Base-by-base conservation (phyloP, 1,140 invertebrate species). In the Aricia agestis region DNA sequence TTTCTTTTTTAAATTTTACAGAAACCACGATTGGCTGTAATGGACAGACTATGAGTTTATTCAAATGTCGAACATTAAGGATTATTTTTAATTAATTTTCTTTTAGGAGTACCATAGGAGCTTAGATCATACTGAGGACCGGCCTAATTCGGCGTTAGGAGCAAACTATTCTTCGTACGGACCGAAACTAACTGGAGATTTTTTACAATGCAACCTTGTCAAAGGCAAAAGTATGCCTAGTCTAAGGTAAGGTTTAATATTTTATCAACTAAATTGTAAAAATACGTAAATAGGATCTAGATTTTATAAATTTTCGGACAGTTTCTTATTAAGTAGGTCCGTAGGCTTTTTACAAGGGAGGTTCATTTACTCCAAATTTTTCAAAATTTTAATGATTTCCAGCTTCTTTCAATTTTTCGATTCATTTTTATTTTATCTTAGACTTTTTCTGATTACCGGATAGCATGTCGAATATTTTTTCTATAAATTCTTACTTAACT, bases 201-300 rank as follows among this genome's bases (percentile, higher is more conserved):
- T 90, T 41, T 80, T 92, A 11, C 86, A 94, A 1, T 95, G 94
- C 71, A 96, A 96, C 88, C 92, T 98, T 41, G 95, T 97, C 63
- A 97, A 98, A 93, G 97, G 97, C 66, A 98, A 98, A 92, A 98
- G 97, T 92, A 98, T 98, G 97, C 97, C 97, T 6, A 98, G 97
- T 88, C 92, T 98, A 66, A 98, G 97, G 97, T 98, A 93, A 90
- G 90, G 78, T 67, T 58, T 5, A 7, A 15, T 63, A 36, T 59
- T 59, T 41, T 68, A 18, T 45, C 18, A 9, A 41, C 31, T 32
- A 25, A 66, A 41, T 17, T 59, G n/a, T 18, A 0, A 66, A 63
- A 52, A 42, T 69, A 72, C 45, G 52, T 31, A 65, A 66, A 69
- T 42, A 68, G 72, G 70, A 52, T 66, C 65, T 67, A 67, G 18